Evolutionary conservation across 1,140 invertebrate species (phyloP).

Genomic region (Leptopilina clavipes): DNA sequence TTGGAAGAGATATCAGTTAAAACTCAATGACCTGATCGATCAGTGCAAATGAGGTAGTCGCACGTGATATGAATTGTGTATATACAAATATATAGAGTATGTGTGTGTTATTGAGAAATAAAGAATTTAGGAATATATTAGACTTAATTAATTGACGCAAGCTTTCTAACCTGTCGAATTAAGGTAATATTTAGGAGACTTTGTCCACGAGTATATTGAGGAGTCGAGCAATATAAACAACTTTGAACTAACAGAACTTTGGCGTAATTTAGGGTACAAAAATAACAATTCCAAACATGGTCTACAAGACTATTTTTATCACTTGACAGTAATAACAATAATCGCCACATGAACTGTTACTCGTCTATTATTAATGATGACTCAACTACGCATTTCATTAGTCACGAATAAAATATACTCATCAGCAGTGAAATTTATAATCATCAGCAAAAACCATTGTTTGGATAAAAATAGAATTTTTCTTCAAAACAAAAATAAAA

Average conservation of each 20-base stretch:
- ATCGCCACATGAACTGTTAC: not conserved
- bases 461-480: too few relatives aligned
- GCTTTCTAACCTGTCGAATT: constrained; percentile 12
- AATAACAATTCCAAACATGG: not conserved
- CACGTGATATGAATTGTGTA: not conserved
- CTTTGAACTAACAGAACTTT: not conserved
- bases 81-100: not conserved
- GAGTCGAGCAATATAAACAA: constrained; percentile 10
- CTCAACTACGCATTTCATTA: not conserved
- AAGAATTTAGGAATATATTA: constrained; percentile 8
- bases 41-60: not conserved
- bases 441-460: too few relatives aligned
- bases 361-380: not conserved
- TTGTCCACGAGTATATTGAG: constrained; percentile 1
- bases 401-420: too few relatives aligned
- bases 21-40: constrained; percentile 17
- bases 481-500: too few relatives aligned
- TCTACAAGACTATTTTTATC: constrained; percentile 2
- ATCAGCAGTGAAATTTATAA: too few relatives aligned
- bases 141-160: constrained; percentile 6
- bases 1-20: constrained; percentile 9
- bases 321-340: not conserved
- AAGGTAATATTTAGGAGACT: constrained; percentile 11
- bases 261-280: not conserved
- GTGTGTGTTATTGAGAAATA: not conserved